Evolutionary conservation across 1,140 invertebrate genomes (phyloP).

Genomic region (Coptotermes formosanus): DNA sequence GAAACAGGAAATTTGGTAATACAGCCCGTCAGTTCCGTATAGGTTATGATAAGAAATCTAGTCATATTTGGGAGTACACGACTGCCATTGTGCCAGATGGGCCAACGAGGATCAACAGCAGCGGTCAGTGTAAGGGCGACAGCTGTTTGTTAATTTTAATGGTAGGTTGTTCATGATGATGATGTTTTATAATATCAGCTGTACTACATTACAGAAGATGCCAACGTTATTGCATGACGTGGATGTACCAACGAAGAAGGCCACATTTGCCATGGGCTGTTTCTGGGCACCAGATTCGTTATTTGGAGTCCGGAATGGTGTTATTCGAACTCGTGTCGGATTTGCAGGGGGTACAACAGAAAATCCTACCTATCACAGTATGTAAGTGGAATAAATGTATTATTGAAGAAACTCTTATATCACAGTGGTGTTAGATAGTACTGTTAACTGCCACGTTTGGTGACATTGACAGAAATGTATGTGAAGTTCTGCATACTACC

Average conservation of each 20-base stretch:
- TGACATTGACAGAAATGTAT: too few species aligned
- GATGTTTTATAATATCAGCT: not conserved
- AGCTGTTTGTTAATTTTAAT: not conserved
- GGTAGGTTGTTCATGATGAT: not conserved
- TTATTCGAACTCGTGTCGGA: slow-evolving; percentile 90
- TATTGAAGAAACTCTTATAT: not conserved
- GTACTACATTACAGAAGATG: slow-evolving; percentile 41
- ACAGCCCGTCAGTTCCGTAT: not conserved
- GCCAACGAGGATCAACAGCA: not conserved
- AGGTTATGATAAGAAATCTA: not conserved
- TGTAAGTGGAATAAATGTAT: slow-evolving; percentile 59
- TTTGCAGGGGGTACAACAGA: slow-evolving; percentile 83
- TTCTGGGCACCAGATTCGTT: slow-evolving; percentile 95
- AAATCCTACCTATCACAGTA: slow-evolving; percentile 79
- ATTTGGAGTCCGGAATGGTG: slow-evolving; percentile 81
- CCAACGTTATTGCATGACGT: slow-evolving; percentile 48
- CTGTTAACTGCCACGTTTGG: too few species aligned
- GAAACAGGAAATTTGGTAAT: not conserved
- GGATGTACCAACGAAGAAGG: slow-evolving; percentile 51
- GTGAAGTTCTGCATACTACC: too few species aligned
- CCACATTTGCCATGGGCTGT: slow-evolving; percentile 94
- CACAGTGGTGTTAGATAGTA: too few species aligned
- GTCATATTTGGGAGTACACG: not conserved
- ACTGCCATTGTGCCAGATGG: not conserved
- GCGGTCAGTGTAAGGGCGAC: not conserved